Evolutionary conservation across 2,888 invertebrate genomes (phyloP), one percentile per base, ranked within the genome.

Genomic region (Pachydiplax longipennis): DNA sequence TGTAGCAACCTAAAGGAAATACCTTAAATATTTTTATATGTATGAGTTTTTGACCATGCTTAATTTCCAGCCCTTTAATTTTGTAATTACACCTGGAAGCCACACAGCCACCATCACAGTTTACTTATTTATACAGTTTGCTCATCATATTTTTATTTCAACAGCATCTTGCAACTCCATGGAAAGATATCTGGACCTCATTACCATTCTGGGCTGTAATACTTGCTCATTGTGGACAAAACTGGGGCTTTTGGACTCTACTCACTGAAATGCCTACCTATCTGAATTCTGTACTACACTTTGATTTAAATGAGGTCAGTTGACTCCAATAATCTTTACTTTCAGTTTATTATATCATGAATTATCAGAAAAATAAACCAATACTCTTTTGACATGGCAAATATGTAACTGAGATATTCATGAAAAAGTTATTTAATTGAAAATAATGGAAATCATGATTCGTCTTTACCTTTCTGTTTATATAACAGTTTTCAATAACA

Each of bases 201-300:
- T 92, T 95, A 1, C 96, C 97, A 0, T 95, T 97, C 93, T 96
- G 96, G 96, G 96, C 97, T 0, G 94, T 98, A 8, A 93, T 97
- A 2, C 93, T 96, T 2, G 96, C 96, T 0, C 97, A 98, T 93
- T 95, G 96, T 91, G 96, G 96, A 0, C 97, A 97, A 92, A 96
- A 96, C 92, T 97, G 97, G 95, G 97, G 97, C 44, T 97, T 97
- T 94, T 98, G 97, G 96, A 97, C 97, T 48, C 94, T 98, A 48
- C 95, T 98, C 0, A 97, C 97, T 0, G 96, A 98, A 93, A 96
- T 97, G 92, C 98, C 98, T 0, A 95, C 96, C 0, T 98, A 97
- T 93, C 96, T 98, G 96, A 96, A 95, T 92, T 95, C 95, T 82
- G 96, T 97, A 4, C 95, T 98, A 1, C 94, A 95, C 90, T 97